Evolutionary conservation across 1,140 invertebrate species (phyloP).

Genomic region (Hetaerina americana): DNA sequence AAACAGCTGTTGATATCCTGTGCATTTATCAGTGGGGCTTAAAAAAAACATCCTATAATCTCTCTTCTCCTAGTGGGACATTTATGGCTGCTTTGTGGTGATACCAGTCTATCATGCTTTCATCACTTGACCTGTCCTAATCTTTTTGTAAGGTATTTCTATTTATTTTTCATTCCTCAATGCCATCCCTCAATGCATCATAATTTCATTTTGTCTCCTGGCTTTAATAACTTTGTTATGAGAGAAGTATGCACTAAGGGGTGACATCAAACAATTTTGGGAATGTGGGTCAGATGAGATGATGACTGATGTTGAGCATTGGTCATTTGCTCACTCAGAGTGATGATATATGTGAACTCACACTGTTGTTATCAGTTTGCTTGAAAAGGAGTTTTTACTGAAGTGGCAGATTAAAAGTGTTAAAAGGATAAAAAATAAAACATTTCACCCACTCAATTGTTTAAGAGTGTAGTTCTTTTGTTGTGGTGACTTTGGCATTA

Average conservation of each 20-base stretch:
- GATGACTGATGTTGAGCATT: neutral
- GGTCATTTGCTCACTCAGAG: neutral
- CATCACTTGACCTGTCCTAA: neutral
- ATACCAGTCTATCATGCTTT: neutral
- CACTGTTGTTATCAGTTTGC: neutral
- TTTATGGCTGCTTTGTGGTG: neutral
- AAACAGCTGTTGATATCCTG: neutral
- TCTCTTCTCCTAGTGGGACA: neutral
- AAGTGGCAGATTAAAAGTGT: neutral
- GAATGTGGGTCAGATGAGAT: neutral
- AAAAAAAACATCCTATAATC: neutral
- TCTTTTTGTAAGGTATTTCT: neutral
- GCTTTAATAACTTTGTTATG: neutral
- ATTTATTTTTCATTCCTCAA: neutral
- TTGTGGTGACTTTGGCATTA: neutral
- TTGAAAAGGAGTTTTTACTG: neutral
- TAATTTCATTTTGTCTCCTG: neutral
- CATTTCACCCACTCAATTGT: neutral
- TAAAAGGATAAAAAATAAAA: neutral
- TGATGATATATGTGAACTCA: neutral
- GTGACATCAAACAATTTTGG: neutral
- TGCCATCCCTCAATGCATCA: neutral
- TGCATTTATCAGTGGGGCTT: neutral
- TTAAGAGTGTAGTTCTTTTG: neutral
- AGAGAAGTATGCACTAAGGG: neutral